Percentiles rank a stretch among this genome's conserved stretches.
These are phyloP conservation scores for Oreochromis niloticus DNA, from an alignment of 2,113 vertebrate species.

Conservation along the genomic window DNA sequence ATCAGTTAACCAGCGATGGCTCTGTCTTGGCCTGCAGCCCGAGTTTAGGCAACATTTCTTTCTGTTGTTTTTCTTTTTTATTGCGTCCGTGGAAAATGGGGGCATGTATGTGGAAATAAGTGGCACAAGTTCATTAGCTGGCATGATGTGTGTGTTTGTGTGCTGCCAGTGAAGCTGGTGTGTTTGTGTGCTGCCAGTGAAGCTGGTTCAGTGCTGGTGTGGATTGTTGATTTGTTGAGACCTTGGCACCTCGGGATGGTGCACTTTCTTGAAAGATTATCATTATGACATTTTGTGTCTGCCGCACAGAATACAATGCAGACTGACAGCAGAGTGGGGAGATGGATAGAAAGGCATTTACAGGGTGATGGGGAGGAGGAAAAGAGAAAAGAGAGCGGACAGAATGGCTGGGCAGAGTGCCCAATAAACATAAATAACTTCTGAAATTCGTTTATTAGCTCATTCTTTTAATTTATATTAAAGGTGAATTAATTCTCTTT, in stretches of 20 bases:
- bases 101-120: not conserved
- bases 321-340: not conserved
- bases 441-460: not conserved
- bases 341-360: conserved; percentile 25
- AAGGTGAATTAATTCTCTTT: not conserved
- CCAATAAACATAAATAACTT: not conserved
- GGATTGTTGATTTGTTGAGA: conserved; percentile 3
- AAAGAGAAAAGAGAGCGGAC: not conserved
- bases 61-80: not conserved
- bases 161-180: not conserved
- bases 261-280: conserved; percentile 32
- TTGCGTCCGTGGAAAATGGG: not conserved
- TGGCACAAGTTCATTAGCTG: not conserved
- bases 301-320: not conserved
- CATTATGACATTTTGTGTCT: conserved; percentile 34
- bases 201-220: not conserved
- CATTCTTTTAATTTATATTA: not conserved
- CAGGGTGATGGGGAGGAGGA: not conserved
- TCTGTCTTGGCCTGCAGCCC: not conserved
- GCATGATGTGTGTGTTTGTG: not conserved
- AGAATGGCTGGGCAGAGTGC: not conserved
- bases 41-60: conserved; percentile 1
- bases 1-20: conserved; percentile 36
- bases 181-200: not conserved
- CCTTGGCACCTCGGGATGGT: not conserved